Evolutionary conservation across 2,113 vertebrate species (phyloP).

Genomic region (Tupaia tana): DNA sequence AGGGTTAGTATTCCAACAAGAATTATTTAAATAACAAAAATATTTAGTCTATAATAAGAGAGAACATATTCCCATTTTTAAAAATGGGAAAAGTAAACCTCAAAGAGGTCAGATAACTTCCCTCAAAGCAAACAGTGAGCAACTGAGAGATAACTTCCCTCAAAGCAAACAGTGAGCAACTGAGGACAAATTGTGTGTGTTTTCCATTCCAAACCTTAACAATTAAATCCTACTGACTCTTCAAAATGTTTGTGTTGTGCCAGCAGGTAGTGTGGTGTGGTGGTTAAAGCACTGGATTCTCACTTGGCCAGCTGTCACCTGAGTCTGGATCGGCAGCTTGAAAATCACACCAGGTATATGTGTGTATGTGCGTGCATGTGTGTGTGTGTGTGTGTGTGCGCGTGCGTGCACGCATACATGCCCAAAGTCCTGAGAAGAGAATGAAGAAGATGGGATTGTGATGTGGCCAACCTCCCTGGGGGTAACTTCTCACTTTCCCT

Average conservation of each 20-base stretch:
- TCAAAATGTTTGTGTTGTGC: background rate
- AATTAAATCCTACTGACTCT: background rate
- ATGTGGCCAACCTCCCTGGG: too few relatives aligned
- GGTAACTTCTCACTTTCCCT: too few relatives aligned
- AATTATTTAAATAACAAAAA: background rate
- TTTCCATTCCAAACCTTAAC: background rate
- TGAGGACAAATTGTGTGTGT: background rate
- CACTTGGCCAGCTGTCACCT: too few relatives aligned
- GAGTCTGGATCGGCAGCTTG: too few relatives aligned
- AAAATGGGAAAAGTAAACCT: constrained; percentile 1
- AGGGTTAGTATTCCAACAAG: background rate
- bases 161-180: background rate
- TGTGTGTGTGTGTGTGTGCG: too few relatives aligned
- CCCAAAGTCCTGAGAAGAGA: too few relatives aligned
- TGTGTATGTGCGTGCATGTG: too few relatives aligned
- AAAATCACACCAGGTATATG: too few relatives aligned
- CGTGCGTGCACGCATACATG: too few relatives aligned
- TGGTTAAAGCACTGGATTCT: too few relatives aligned
- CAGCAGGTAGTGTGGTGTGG: too few relatives aligned
- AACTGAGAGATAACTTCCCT: background rate
- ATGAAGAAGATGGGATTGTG: too few relatives aligned
- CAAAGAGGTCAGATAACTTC: background rate
- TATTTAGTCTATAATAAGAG: background rate
- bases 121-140: background rate
- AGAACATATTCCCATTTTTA: background rate